These are phyloP conservation scores for Spisula solida DNA, from an alignment of 2,888 invertebrate species.

Conservation along the genomic window DNA sequence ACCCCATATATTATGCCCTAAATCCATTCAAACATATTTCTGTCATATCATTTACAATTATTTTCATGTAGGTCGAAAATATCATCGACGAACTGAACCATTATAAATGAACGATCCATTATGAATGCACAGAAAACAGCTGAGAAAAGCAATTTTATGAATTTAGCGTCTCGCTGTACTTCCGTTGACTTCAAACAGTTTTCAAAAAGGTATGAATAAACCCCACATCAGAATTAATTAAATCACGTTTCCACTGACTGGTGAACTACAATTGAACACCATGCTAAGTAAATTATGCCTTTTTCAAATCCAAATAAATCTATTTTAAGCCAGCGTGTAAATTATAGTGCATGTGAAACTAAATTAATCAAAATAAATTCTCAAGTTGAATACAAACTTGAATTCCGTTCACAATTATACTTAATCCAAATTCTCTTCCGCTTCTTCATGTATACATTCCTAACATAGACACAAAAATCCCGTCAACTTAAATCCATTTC, in stretches of 20 bases:
- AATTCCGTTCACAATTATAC: not conserved
- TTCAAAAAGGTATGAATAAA: not conserved
- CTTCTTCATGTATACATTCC: not conserved
- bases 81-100: not conserved
- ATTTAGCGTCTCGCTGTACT: not conserved
- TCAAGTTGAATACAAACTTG: not conserved
- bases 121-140: not conserved
- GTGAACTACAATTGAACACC: not conserved
- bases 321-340: conserved; percentile 10
- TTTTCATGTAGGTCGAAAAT: not conserved
- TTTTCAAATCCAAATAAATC: conserved; percentile 18
- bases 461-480: not conserved
- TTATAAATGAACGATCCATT: not conserved
- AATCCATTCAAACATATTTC: not conserved
- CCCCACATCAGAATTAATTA: conserved; percentile 12
- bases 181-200: not conserved
- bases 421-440: not conserved
- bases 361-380: not conserved
- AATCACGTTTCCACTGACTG: not conserved
- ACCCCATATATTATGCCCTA: not conserved
- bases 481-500: not conserved
- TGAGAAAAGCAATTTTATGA: not conserved
- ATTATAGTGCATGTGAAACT: not conserved
- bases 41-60: conserved; percentile 11
- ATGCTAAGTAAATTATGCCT: not conserved